phyloP scores from a whole-genome alignment of 2,113 vertebrate species.

The Mandrillus leucophaeus region DNA sequence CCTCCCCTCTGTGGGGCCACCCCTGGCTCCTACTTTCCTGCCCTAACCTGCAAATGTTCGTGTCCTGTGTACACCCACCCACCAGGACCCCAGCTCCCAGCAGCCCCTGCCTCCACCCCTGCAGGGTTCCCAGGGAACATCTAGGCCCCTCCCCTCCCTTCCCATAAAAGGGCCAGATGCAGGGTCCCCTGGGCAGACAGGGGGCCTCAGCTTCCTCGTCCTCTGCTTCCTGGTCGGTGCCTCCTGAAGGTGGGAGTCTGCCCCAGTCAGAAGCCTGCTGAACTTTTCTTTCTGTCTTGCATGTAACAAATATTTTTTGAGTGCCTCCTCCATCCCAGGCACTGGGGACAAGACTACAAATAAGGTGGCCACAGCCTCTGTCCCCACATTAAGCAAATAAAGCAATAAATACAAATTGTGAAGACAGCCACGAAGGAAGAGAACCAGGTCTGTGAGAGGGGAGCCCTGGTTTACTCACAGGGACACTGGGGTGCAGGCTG shows the following conservation, averaged over 20 bases:
- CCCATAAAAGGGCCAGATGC: not conserved
- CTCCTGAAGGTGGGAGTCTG: not conserved
- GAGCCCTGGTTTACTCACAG: not conserved
- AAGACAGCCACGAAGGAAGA: not conserved
- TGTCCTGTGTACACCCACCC: not conserved
- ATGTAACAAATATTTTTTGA: not conserved
- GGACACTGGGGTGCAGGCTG: not conserved
- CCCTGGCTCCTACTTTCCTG: not conserved
- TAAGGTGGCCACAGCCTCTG: not conserved
- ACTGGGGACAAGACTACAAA: not conserved
- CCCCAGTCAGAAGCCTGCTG: not conserved
- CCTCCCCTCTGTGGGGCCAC: not conserved
- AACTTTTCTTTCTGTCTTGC: not conserved
- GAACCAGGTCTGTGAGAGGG: not conserved
- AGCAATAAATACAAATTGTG: conserved; percentile 37
- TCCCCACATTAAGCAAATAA: conserved; percentile 43
- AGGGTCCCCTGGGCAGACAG: not conserved
- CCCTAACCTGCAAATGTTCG: not conserved
- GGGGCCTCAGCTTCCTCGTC: not conserved
- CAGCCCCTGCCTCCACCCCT: not conserved
- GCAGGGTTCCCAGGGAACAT: not conserved
- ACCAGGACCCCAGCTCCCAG: not conserved
- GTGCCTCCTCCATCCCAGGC: not conserved
- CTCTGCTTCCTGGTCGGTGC: not conserved
- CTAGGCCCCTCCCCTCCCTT: not conserved